Evolutionary conservation across 2,888 invertebrate species (phyloP).

Genomic region (Dryadula phaetusa): DNA sequence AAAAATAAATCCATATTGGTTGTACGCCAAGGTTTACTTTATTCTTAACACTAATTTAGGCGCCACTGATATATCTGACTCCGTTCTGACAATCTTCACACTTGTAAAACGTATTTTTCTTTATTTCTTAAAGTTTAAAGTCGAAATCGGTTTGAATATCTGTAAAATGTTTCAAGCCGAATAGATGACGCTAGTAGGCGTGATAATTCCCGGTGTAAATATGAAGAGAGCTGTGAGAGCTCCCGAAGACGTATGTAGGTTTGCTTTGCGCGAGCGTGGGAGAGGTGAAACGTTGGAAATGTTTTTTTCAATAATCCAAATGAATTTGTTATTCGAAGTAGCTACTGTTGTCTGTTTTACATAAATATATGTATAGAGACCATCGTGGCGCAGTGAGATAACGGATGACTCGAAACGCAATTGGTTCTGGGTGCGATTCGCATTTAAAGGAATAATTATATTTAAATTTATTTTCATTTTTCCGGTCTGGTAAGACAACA

Average conservation of each 20-base stretch:
- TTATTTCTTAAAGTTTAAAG: constrained; percentile 59
- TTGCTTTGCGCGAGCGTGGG: constrained; percentile 76
- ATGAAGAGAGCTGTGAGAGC: constrained; percentile 80
- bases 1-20: constrained; percentile 46
- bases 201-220: constrained; percentile 80
- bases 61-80: constrained; percentile 62
- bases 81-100: constrained; percentile 71
- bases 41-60: constrained; percentile 67
- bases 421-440: too few species aligned
- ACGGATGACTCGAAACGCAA: too few species aligned
- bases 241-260: constrained; percentile 71
- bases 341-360: background rate
- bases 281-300: constrained; percentile 76
- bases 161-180: constrained; percentile 61
- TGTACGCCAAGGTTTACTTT: constrained; percentile 62
- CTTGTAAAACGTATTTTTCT: constrained; percentile 53
- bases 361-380: too few species aligned
- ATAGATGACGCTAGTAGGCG: constrained; percentile 77
- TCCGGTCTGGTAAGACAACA: too few species aligned
- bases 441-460: too few species aligned
- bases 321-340: constrained; percentile 3
- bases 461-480: too few species aligned
- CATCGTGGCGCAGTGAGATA: too few species aligned
- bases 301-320: constrained; percentile 27
- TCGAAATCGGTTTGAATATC: constrained; percentile 59